Percentiles rank a stretch among this genome's conserved stretches.
Conservation (phyloP, 1,140 invertebrate species). For the Meloidogyne chitwoodi region DNA sequence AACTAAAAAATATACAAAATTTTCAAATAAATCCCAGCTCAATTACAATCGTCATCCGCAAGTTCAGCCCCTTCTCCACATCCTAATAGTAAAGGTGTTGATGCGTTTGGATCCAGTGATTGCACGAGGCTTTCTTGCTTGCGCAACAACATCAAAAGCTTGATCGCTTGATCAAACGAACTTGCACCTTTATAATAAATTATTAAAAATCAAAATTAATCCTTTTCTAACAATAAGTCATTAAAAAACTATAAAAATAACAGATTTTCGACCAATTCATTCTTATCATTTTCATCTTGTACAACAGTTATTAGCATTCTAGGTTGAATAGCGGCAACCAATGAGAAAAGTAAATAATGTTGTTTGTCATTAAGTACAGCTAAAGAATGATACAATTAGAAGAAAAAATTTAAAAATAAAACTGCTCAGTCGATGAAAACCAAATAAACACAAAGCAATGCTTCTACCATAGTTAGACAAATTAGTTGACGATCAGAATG, state of each 20-base stretch:
- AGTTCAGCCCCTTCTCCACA: conserved; percentile 95
- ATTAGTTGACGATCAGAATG: conserved; percentile 91
- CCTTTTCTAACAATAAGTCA: too few relatives aligned
- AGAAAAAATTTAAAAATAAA: conserved; percentile 62
- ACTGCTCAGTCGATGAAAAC: conserved; percentile 96
- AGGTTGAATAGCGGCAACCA: conserved; percentile 95
- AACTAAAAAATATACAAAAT: conserved; percentile 61
- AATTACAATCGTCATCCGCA: conserved; percentile 86
- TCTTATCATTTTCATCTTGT: conserved; percentile 63
- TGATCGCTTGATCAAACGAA: conserved; percentile 94
- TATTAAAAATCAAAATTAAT: too few relatives aligned
- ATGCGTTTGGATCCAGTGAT: conserved; percentile 98
- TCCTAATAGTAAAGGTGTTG: conserved; percentile 90
- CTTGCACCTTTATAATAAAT: conserved; percentile 83
- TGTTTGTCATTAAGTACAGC: conserved; percentile 88
- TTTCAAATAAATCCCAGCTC: too few relatives aligned
- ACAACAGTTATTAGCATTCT: conserved; percentile 99
- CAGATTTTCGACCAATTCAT: conserved; percentile 77
- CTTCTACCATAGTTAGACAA: conserved; percentile 72
- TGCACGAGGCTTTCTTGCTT: conserved; percentile 97
- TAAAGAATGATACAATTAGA: conserved; percentile 43
- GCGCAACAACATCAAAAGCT: conserved; percentile 97
- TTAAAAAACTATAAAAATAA: conserved; percentile 64
- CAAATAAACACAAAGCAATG: conserved; percentile 81
- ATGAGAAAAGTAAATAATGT: conserved; percentile 85